phyloP scores from a whole-genome alignment of 2,888 invertebrate genomes.

The Phytoseiulus persimilis region DNA sequence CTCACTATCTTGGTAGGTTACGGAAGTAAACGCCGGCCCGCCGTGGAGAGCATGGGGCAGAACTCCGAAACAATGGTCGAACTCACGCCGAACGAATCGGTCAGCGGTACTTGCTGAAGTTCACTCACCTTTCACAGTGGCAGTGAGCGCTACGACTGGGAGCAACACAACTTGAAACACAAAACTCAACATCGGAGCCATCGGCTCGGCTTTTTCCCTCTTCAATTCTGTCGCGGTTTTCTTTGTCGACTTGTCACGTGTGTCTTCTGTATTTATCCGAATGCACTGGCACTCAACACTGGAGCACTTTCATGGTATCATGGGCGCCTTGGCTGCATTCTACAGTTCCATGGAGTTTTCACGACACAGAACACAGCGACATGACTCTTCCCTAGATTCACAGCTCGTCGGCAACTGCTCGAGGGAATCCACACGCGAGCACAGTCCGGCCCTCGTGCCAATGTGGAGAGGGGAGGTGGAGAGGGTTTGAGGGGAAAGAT shows the following conservation, averaged over 20 bases:
- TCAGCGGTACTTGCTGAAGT: neutral
- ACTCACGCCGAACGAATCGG: neutral
- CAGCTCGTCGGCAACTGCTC: neutral
- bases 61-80: neutral
- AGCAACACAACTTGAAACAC: slow-evolving; percentile 5
- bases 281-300: neutral
- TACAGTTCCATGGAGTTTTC: neutral
- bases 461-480: neutral
- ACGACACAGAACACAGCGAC: neutral
- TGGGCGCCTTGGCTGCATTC: neutral
- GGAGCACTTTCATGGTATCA: neutral
- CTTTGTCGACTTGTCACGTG: neutral
- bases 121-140: neutral
- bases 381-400: neutral
- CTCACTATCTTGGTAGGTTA: neutral
- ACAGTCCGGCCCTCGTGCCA: neutral
- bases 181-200: slow-evolving; percentile 5
- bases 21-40: neutral
- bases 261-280: neutral
- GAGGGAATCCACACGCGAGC: neutral
- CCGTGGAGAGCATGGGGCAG: neutral
- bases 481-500: neutral
- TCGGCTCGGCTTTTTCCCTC: neutral
- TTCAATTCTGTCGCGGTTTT: neutral
- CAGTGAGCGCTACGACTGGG: neutral